Base-by-base conservation (phyloP, 2,888 invertebrate species). In the Litoditis marina region DNA sequence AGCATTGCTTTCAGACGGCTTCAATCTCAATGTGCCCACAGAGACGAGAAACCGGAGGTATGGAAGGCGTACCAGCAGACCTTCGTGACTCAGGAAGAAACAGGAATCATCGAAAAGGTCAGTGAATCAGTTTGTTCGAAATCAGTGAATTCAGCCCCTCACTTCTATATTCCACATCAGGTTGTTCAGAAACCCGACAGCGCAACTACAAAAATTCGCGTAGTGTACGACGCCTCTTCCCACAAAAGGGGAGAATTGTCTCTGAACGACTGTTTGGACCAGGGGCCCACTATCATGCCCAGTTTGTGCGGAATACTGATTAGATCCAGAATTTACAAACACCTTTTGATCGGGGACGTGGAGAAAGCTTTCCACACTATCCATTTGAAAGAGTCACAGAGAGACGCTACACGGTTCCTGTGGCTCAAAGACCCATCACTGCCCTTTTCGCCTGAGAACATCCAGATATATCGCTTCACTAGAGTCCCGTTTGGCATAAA, bases 281-380 rank as follows among this genome's bases (percentile, higher is more conserved):
- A 62, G 8, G 76, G 76, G 8, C 66, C 63, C n/a, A 52, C 58
- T 3, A 57, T 70, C 0, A 56, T 71, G 0, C 69, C 71, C 13
- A 16, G 58, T n/a, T 27, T 74, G 0, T 7, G 51, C 19, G 69
- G 65, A 39, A 28, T 72, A n/a, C 62, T 77, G 1, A 28, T 76
- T 11, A 51, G 72, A 22, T 31, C 60, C n/a, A 53, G 77, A n/a
- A 34, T 46, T 2, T 30, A 4, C 27, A 1, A 22, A 34, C 6
- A 53, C n/a, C 34, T 69, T 0, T 16, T 75, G 8, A 31, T 66
- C 1, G 50, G 65, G 2, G 77, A 77, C 49, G 63, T 76, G 25
- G 67, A 68, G 44, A 77, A 73, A 46, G 78, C 78, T 0, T 78
- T 78, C 56, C 71, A 71, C 28, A 64, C 63, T 32, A 47, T 78